Evolutionary conservation across 53 echinoderm and acorn worm species (phyloP), one percentile per base, ranked within the genome.

Genomic region (Paracentrotus lividus): DNA sequence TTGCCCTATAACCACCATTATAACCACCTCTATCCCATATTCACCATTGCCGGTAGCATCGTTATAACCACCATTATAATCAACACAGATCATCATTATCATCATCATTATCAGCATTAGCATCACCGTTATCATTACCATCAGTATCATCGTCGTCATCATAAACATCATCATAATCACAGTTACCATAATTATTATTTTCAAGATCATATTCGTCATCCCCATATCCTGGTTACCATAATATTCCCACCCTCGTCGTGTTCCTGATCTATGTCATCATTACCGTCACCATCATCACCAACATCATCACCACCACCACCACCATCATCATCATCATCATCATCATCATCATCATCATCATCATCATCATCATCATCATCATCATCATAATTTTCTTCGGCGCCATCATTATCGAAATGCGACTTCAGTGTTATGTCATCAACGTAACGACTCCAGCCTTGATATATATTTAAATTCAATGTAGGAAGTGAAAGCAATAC

Each of bases 361-460:
- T 88, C 89, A 66, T 66, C 90, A 66, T 90, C 66, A 42, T 90
- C 67, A 90, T 90, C 36, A 90, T 90, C 90, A 66, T 66, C 67
- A 2, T 90, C n/a, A 33, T 90, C 60, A 65, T 90, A 51, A 44
- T 78, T 5, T 21, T 78, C 78, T 44, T n/a, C 44, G 45, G 23
- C 18, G 40, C 42, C 40, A 76, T 15, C 55, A 55, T 1, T 15
- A 55, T 55, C 55, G 18, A 2, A 7, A 55, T 55, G 16, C 16
- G 13, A 55, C 21, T n/a, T n/a, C n/a, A n/a, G n/a, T n/a, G n/a
- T n/a, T n/a, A 18, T 57, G 1, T 20, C 57, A 21, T 57, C 16
- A 57, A 14, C 57, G 21, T 0, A 57, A 57, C 20, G 8, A 14
- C 16, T 10, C 16, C 57, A 57, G 20, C n/a, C n/a, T n/a, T n/a